Percentiles rank a stretch among this genome's conserved stretches.
Evolutionary conservation across 2,113 vertebrate species (phyloP).

Genomic region (Boleophthalmus pectinirostris): DNA sequence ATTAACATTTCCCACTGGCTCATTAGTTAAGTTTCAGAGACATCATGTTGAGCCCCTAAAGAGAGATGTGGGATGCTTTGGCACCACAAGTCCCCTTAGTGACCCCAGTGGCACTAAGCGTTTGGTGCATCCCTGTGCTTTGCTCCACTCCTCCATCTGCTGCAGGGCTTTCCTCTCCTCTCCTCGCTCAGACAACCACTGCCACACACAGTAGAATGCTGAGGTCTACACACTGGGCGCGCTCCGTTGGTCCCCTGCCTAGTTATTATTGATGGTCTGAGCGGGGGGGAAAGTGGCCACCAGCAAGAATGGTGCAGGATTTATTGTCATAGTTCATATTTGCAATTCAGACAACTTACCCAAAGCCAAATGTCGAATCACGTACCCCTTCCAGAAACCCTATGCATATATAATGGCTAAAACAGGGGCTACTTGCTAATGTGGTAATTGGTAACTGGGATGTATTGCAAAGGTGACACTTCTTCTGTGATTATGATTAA

Average conservation of each 20-base stretch:
- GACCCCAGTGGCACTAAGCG: slow-evolving; percentile 33
- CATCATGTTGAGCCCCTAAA: slow-evolving; percentile 6
- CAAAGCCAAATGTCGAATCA: slow-evolving; percentile 32
- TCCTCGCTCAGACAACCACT: slow-evolving; percentile 41
- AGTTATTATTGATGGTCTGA: slow-evolving; percentile 35
- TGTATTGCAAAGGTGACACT: slow-evolving; percentile 39
- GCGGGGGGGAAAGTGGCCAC: slow-evolving; percentile 21
- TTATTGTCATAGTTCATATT: slow-evolving; percentile 46
- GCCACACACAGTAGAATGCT: slow-evolving; percentile 33
- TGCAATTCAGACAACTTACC: slow-evolving; percentile 32
- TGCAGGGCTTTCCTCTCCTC: slow-evolving; percentile 31
- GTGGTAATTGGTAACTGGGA: slow-evolving; percentile 1
- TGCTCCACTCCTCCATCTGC: slow-evolving; percentile 58
- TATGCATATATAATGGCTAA: slow-evolving; percentile 19
- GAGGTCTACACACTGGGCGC: slow-evolving; percentile 32
- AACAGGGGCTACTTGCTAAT: slow-evolving; percentile 10
- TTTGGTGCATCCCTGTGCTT: slow-evolving; percentile 44
- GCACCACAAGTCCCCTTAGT: slow-evolving; percentile 26
- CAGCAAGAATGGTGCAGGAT: slow-evolving; percentile 26
- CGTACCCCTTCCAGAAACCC: not conserved
- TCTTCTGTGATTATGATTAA: slow-evolving; percentile 62
- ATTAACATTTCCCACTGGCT: not conserved
- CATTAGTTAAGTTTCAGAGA: not conserved
- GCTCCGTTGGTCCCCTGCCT: slow-evolving; percentile 5
- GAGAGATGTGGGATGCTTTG: slow-evolving; percentile 11